Percentiles rank a stretch among this genome's conserved stretches.
Conservation (phyloP, 2,113 vertebrate genomes). For the Larimichthys crocea region DNA sequence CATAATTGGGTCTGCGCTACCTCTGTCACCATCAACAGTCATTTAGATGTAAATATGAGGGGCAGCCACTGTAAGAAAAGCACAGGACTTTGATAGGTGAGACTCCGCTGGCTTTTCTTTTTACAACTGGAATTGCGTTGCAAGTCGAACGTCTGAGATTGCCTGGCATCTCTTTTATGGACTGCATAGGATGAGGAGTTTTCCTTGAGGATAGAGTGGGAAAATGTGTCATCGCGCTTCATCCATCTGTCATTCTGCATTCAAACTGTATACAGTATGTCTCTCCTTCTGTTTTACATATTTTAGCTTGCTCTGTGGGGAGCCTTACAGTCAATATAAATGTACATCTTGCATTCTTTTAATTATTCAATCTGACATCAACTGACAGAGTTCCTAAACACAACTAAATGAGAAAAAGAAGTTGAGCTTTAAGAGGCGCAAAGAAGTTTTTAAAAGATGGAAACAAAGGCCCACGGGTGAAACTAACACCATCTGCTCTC, state of each 20-base stretch:
- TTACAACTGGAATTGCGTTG: not conserved
- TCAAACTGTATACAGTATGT: not conserved
- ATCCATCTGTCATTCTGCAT: constrained; percentile 8
- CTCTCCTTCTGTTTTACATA: constrained; percentile 9
- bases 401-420: not conserved
- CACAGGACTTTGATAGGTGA: constrained; percentile 22
- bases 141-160: not conserved
- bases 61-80: constrained; percentile 7
- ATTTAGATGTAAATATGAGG: constrained; percentile 64
- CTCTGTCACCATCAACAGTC: constrained; percentile 40
- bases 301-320: constrained; percentile 7
- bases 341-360: constrained; percentile 29
- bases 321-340: constrained; percentile 7
- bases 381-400: constrained; percentile 1
- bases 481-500: not conserved
- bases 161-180: not conserved
- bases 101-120: not conserved
- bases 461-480: constrained; percentile 28
- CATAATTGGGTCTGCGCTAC: constrained; percentile 55
- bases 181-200: constrained; percentile 30
- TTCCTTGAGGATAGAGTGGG: constrained; percentile 30
- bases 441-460: constrained; percentile 17
- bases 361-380: constrained; percentile 24
- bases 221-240: constrained; percentile 3
- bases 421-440: constrained; percentile 4